A percentile compares a stretch with the other conserved stretches of the same genome.
Conservation (phyloP, 1,140 invertebrate genomes). For the Trichogramma pretiosum region DNA sequence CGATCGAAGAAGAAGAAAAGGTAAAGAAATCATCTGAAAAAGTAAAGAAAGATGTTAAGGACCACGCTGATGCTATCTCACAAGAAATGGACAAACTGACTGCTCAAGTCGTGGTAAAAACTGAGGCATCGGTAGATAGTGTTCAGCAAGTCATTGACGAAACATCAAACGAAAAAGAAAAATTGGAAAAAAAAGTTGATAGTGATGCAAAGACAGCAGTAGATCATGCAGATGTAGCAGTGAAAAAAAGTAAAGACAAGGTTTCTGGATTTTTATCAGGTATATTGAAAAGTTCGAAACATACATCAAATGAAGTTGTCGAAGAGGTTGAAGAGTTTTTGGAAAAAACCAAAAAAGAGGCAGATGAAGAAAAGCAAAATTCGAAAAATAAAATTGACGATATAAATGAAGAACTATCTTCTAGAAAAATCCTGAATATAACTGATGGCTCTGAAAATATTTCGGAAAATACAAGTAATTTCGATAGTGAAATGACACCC, state of each 20-base stretch:
- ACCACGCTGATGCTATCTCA: background rate
- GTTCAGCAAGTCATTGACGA: background rate
- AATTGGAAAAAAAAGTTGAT: background rate
- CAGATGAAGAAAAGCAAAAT: slow-evolving; percentile 14
- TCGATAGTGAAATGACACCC: slow-evolving; percentile 11
- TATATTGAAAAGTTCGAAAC: slow-evolving; percentile 29
- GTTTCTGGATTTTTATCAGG: slow-evolving; percentile 25
- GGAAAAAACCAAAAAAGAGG: slow-evolving; percentile 25
- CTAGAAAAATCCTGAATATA: slow-evolving; percentile 3
- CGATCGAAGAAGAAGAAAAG: slow-evolving; percentile 5
- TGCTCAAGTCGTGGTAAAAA: background rate
- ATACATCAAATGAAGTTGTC: slow-evolving; percentile 18
- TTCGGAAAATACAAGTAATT: background rate
- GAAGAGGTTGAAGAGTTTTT: slow-evolving; percentile 22
- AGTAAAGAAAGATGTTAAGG: background rate
- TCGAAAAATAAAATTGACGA: too few species aligned
- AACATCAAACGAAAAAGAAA: background rate
- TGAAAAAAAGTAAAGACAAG: slow-evolving; percentile 29
- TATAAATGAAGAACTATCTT: too few species aligned
- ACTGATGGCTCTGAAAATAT: too few species aligned
- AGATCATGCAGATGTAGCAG: background rate
- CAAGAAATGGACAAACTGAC: background rate
- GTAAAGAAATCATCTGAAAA: too few species aligned
- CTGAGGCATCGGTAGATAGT: background rate
- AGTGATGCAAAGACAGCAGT: slow-evolving; percentile 17